Conservation (phyloP, 2,888 invertebrate genomes). For the Drosophila phalerata region DNA sequence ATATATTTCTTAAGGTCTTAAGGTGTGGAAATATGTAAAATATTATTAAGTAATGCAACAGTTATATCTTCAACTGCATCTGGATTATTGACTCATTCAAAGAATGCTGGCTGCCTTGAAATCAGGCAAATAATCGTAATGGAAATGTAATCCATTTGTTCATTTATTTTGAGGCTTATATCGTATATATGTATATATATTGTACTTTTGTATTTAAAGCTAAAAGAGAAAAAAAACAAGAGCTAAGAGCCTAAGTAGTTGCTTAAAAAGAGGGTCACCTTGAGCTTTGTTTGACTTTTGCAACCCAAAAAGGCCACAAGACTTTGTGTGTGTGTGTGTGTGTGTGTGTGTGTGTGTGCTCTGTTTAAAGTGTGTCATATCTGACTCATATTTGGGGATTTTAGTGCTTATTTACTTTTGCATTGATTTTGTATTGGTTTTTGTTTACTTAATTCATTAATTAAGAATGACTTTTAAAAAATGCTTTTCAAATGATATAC, state of each 20-base stretch:
- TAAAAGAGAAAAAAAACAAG: conserved; percentile 24
- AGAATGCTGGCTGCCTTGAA: conserved; percentile 41
- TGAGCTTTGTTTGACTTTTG: conserved; percentile 64
- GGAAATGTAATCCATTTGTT: conserved; percentile 33
- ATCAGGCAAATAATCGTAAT: conserved; percentile 20
- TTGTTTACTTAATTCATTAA: not conserved
- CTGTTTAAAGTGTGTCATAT: not conserved
- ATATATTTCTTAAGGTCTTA: too few species aligned
- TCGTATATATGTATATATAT: too few species aligned
- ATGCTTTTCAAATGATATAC: not conserved
- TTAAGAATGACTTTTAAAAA: not conserved
- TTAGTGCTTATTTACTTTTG: not conserved
- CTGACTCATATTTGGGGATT: not conserved
- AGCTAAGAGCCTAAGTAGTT: conserved; percentile 37
- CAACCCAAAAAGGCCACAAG: conserved; percentile 44
- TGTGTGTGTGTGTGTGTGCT: conserved; percentile 13
- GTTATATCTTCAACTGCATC: not conserved
- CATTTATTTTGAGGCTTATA: conserved; percentile 10
- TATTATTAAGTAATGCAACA: too few species aligned
- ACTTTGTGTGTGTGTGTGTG: conserved; percentile 11
- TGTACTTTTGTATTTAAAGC: conserved; percentile 6
- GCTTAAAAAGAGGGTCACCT: conserved; percentile 56
- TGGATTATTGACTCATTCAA: conserved; percentile 1
- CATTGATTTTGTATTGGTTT: not conserved
- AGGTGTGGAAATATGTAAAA: too few species aligned